Evolutionary conservation across 2,113 vertebrate genomes (phyloP), one percentile per base, ranked within the genome.

Genomic region (Chaenogobius annularis): DNA sequence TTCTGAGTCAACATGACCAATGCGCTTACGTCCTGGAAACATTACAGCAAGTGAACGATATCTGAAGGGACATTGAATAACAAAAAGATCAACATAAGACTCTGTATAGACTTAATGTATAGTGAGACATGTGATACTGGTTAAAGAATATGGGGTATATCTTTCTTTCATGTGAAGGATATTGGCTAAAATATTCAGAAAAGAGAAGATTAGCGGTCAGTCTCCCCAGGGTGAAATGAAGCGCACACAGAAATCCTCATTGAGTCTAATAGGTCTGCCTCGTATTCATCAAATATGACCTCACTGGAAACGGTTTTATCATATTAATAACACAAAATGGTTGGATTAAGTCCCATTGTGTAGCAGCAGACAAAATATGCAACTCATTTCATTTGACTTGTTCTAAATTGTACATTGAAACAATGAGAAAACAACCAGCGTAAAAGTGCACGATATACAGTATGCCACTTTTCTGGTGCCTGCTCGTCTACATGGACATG

Each of bases 61-160:
- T 63, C 19, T 63, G 31, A n/a, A 35, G 35, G 15, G 35, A 63
- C 59, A n/a, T 10, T 62, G 26, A 62, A 62, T 37, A 62, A 62
- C 59, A 62, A 62, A 3, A 31, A 31, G 59, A 62, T 35, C 26
- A 15, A 10, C 26, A 15, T 35, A 35, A 61, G 59, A 37, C 26
- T 62, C n/a, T n/a, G n/a, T n/a, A n/a, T n/a, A n/a, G n/a, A n/a
- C n/a, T n/a, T 37, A 62, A 62, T 31, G 31, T 62, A 37, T 40
- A 62, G 2, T 10, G 31, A 62, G 31, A 62, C 59, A 62, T 62
- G 10, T 62, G 59, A 62, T 37, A 37, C 12, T 62, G 59, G 59
- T 62, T 62, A 62, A 7, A 35, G 54, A 12, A 22, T 56, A 22
- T 56, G 20, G n/a, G 11, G 7, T 56, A 4, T 23, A 56, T 22